A percentile compares a stretch with the other conserved stretches of the same genome.
phyloP scores from a whole-genome alignment of 2,888 invertebrate genomes.

The Hirtodrosophila alboralis region DNA sequence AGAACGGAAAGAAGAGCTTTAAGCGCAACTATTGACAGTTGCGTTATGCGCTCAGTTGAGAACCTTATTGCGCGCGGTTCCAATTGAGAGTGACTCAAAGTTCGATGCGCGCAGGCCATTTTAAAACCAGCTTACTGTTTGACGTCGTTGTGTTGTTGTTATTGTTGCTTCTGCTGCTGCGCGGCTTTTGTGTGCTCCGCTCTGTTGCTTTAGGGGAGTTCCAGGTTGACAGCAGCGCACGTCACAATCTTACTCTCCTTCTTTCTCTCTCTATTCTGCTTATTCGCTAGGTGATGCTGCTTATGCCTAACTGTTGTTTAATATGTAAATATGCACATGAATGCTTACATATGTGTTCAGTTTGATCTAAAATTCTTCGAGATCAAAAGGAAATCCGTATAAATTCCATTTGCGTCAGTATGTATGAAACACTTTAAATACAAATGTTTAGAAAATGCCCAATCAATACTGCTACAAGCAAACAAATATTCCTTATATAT shows the following conservation, averaged over 20 bases:
- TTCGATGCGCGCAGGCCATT: constrained; percentile 48
- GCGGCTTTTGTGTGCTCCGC: too few species aligned
- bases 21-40: constrained; percentile 39
- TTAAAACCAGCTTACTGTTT: constrained; percentile 68
- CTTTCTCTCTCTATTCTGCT: background rate
- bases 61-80: constrained; percentile 63
- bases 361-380: constrained; percentile 1
- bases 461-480: background rate
- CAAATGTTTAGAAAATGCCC: background rate
- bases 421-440: background rate
- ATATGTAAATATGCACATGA: constrained; percentile 30
- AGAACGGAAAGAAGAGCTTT: constrained; percentile 30
- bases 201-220: constrained; percentile 28
- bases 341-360: constrained; percentile 8
- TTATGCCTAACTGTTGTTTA: constrained; percentile 31
- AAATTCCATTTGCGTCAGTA: constrained; percentile 23
- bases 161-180: constrained; percentile 25
- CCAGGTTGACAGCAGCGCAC: constrained; percentile 9
- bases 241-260: constrained; percentile 15
- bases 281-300: constrained; percentile 21
- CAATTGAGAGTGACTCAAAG: constrained; percentile 68
- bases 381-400: constrained; percentile 18
- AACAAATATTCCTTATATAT: too few species aligned
- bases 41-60: constrained; percentile 34
- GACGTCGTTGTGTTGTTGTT: constrained; percentile 24